Evolutionary conservation across 2,113 vertebrate genomes (phyloP).

Genomic region (Trogon melanurus): DNA sequence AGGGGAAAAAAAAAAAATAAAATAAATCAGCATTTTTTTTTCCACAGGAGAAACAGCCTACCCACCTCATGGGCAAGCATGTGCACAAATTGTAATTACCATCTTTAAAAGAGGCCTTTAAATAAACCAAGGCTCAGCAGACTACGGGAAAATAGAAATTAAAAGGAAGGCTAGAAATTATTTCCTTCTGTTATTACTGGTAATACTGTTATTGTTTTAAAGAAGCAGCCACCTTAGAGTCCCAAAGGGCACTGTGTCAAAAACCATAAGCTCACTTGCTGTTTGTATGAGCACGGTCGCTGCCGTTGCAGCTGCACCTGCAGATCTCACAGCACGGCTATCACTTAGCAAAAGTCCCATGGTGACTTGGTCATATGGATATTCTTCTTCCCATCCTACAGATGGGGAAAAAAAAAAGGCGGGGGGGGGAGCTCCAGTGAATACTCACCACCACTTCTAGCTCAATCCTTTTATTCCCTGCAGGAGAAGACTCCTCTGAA

Average conservation of each 20-base stretch:
- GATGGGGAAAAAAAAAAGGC: not conserved
- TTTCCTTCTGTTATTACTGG: not conserved
- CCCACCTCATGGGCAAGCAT: accelerated
- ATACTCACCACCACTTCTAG: not conserved
- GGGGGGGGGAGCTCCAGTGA: not conserved
- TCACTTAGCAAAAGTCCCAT: not conserved
- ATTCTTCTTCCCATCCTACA: not conserved
- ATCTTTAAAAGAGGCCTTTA: not conserved
- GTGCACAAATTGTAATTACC: not conserved
- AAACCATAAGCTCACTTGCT: not conserved
- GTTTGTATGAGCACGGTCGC: accelerated
- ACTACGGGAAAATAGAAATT: not conserved
- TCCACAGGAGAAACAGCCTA: not conserved
- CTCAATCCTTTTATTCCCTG: not conserved
- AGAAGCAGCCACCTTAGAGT: not conserved
- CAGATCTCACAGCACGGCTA: not conserved
- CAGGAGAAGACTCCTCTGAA: not conserved
- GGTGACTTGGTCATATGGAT: too few species aligned
- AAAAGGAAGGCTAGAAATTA: not conserved
- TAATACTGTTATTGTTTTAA: not conserved
- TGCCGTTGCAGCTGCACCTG: not conserved
- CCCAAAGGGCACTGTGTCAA: not conserved
- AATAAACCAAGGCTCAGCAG: not conserved
- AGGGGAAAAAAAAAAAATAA: not conserved
- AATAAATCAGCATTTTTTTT: not conserved